Evolutionary conservation across 1,140 invertebrate genomes (phyloP).

Genomic region (Caenorhabditis briggsae): DNA sequence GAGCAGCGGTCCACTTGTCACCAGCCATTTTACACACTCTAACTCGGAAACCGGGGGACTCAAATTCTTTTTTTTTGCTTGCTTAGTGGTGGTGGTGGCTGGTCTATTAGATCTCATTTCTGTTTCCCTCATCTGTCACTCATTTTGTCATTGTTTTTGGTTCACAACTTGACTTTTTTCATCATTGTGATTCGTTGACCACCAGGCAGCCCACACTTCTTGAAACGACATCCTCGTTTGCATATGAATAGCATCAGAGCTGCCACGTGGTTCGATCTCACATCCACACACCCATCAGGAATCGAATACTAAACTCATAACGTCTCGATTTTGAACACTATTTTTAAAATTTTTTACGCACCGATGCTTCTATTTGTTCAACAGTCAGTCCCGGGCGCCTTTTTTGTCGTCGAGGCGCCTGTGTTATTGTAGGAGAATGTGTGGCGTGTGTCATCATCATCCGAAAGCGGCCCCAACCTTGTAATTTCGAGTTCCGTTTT

Average conservation of each 20-base stretch:
- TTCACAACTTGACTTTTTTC: background rate
- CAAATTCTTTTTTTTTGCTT: constrained; percentile 18
- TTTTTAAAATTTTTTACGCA: constrained; percentile 35
- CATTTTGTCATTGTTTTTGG: constrained; percentile 15
- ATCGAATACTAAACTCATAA: background rate
- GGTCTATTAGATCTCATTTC: constrained; percentile 8
- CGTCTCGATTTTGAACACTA: constrained; percentile 8
- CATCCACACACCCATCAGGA: background rate
- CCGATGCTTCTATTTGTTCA: constrained; percentile 42
- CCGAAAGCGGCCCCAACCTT: background rate
- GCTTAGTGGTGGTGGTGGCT: background rate
- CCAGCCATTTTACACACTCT: constrained; percentile 38
- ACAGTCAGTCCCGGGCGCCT: constrained; percentile 27
- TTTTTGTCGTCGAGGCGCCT: constrained; percentile 1
- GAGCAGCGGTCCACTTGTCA: constrained; percentile 23
- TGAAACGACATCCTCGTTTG: constrained; percentile 16
- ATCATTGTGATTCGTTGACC: background rate
- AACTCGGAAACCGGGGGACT: constrained; percentile 24
- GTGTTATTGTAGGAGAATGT: constrained; percentile 29
- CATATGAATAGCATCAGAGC: constrained; percentile 26
- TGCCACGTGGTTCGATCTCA: background rate
- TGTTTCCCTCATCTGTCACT: constrained; percentile 48
- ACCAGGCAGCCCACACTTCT: background rate
- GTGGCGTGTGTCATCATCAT: constrained; percentile 6
- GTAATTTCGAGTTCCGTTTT: constrained; percentile 27